These are phyloP conservation scores for Electrophaes corylata DNA, from an alignment of 2,888 invertebrate species.

Conservation along the genomic window DNA sequence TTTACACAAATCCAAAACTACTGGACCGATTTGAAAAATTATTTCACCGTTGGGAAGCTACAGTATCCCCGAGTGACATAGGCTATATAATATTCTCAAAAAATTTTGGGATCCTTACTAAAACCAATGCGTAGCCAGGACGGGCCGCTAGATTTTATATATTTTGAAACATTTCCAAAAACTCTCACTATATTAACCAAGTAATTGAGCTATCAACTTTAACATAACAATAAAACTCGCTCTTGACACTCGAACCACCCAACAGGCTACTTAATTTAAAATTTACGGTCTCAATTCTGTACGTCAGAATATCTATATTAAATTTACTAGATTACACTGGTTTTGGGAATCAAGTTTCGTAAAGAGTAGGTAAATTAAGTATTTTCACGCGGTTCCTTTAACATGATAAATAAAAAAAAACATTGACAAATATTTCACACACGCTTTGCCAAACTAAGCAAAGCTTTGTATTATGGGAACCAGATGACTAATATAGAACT, in stretches of 20 bases:
- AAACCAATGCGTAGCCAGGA: too few relatives aligned
- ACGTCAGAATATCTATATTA: constrained; percentile 38
- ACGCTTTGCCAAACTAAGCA: too few relatives aligned
- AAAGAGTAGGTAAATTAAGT: neutral
- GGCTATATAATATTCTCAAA: too few relatives aligned
- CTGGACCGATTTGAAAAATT: too few relatives aligned
- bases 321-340: constrained; percentile 39
- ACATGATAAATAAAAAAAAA: neutral
- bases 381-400: constrained; percentile 8
- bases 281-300: constrained; percentile 39
- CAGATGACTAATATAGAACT: too few relatives aligned
- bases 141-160: too few relatives aligned
- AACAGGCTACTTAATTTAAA: constrained; percentile 32
- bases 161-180: neutral
- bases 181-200: neutral
- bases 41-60: too few relatives aligned
- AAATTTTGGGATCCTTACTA: too few relatives aligned
- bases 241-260: constrained; percentile 44
- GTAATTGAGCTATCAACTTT: constrained; percentile 13
- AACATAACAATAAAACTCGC: constrained; percentile 20
- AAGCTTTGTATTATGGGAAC: too few relatives aligned
- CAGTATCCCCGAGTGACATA: too few relatives aligned
- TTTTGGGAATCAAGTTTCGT: constrained; percentile 10
- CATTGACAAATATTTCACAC: too few relatives aligned
- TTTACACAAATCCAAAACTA: too few relatives aligned